Conservation (phyloP, 2,113 vertebrate species). For the Mormyrus lacerda region DNA sequence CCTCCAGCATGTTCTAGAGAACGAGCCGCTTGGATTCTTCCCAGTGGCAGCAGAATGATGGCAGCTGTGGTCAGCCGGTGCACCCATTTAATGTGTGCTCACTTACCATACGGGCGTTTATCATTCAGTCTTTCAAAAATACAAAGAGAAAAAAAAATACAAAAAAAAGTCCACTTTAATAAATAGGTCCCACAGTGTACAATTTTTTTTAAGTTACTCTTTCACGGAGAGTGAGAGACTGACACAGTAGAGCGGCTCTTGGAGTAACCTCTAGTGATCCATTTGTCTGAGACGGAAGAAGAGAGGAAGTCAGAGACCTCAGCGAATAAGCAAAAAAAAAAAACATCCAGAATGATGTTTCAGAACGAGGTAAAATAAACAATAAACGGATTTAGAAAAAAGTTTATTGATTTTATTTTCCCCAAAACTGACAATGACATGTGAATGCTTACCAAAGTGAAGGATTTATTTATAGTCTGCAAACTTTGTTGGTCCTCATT, state of each 20-base stretch:
- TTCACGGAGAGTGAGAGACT: background rate
- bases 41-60: background rate
- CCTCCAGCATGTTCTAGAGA: background rate
- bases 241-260: background rate
- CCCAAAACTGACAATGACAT: background rate
- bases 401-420: background rate
- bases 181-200: background rate
- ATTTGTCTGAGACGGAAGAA: background rate
- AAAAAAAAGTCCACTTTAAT: background rate
- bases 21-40: background rate
- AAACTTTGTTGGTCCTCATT: background rate
- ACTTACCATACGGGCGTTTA: background rate
- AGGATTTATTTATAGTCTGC: background rate
- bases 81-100: background rate
- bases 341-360: background rate
- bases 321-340: background rate
- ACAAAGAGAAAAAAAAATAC: too few relatives aligned
- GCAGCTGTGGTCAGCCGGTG: background rate
- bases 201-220: background rate
- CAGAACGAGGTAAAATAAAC: background rate
- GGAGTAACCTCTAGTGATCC: conserved; percentile 1
- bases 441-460: background rate
- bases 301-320: background rate
- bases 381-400: conserved; percentile 5
- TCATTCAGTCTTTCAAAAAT: background rate